These are phyloP conservation scores for Fissipunctia ypsillon DNA, from an alignment of 2,888 invertebrate species.

Conservation along the genomic window DNA sequence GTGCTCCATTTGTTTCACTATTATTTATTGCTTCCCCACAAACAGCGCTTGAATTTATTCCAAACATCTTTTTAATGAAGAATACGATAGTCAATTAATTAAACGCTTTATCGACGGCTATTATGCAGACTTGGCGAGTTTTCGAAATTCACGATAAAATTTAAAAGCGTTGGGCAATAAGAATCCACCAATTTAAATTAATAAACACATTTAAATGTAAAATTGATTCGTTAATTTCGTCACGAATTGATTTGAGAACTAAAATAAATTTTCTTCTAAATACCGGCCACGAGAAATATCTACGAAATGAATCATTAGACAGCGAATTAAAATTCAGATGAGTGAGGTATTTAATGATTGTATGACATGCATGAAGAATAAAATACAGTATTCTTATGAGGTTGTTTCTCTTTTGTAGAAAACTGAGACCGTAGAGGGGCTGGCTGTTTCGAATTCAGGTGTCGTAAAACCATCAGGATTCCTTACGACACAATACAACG, in stretches of 20 bases:
- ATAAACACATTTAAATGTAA: conserved; percentile 60
- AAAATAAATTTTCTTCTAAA: conserved; percentile 55
- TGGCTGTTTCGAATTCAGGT: conserved; percentile 53
- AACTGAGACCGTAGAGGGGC: not conserved
- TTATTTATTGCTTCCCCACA: conserved; percentile 63
- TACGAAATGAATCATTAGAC: conserved; percentile 51
- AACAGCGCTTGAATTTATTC: conserved; percentile 49
- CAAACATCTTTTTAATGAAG: conserved; percentile 42
- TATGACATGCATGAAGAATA: conserved; percentile 28
- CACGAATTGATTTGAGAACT: conserved; percentile 61
- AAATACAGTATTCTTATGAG: not conserved
- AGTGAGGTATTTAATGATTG: conserved; percentile 27
- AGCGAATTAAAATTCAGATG: conserved; percentile 48
- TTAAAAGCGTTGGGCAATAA: conserved; percentile 58
- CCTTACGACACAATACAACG: conserved; percentile 50
- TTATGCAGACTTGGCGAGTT: conserved; percentile 44
- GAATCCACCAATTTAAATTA: conserved; percentile 57
- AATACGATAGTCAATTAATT: conserved; percentile 45
- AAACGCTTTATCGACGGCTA: conserved; percentile 40
- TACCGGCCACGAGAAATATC: conserved; percentile 39
- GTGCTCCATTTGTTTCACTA: conserved; percentile 83
- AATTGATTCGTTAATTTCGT: conserved; percentile 60
- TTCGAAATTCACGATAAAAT: conserved; percentile 54
- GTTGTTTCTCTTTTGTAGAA: not conserved
- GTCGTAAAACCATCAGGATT: conserved; percentile 66